These are phyloP conservation scores for Burhinus bistriatus DNA, from an alignment of 2,113 vertebrate species.

Conservation along the genomic window DNA sequence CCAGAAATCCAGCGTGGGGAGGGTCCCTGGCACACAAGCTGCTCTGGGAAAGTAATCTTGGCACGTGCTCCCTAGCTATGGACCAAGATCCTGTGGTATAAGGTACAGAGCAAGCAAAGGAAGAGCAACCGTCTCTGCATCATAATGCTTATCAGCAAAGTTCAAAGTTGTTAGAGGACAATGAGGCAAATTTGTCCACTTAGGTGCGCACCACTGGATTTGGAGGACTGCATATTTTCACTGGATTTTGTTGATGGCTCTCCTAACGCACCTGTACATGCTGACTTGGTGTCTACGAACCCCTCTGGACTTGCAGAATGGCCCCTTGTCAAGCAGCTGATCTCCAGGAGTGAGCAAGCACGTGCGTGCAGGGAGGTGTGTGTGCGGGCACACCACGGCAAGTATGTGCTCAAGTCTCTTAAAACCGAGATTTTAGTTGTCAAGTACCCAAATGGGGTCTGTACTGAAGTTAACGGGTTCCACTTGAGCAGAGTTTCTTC, in stretches of 20 bases:
- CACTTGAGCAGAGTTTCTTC: not conserved
- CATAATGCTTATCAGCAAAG: not conserved
- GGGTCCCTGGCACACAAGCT: not conserved
- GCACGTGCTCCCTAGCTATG: not conserved
- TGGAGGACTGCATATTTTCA: not conserved
- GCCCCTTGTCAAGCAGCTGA: not conserved
- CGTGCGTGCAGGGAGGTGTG: not conserved
- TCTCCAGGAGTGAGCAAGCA: not conserved
- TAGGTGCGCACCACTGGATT: not conserved
- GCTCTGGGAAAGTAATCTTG: not conserved
- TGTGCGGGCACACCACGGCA: not conserved
- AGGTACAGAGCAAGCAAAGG: not conserved
- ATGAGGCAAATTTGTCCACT: not conserved
- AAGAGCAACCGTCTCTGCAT: not conserved
- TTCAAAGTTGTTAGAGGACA: not conserved
- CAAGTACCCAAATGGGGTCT: not conserved
- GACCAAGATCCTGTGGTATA: not conserved
- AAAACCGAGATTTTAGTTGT: not conserved
- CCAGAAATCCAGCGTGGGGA: fast-evolving
- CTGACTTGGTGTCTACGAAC: not conserved
- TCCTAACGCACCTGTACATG: not conserved
- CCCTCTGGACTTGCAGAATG: not conserved
- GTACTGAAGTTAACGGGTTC: not conserved
- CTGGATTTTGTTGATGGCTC: not conserved
- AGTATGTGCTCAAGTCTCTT: not conserved